Evolutionary conservation across 2,113 vertebrate species (phyloP), one percentile per base, ranked within the genome.

Genomic region (Etheostoma cragini): DNA sequence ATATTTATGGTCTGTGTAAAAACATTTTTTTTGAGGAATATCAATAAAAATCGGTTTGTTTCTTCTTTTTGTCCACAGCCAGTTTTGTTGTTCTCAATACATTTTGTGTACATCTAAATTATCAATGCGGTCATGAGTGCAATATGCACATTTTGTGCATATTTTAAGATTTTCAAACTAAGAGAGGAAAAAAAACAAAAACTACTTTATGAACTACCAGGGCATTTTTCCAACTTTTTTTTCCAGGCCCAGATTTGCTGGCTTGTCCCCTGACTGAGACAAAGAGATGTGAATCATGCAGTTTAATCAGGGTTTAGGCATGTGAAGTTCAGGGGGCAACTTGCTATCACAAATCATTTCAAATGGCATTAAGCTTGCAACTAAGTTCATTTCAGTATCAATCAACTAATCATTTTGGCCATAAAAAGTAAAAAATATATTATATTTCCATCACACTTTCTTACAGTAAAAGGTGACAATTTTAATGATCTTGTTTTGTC

Each of bases 21-120:
- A 82, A 79, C 62, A 71, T 78, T 87, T 92, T 87, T 92, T 94
- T 91, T 91, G 90, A 95, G 93, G 91, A 95, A 90, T 81, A 91
- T 90, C 52, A 95, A 95, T 96, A 94, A 94, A 94, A 96, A 86
- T 73, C 66, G 72, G n/a, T 91, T 91, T 90, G 66, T 94, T 93
- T 91, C 88, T 93, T 91, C 86, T 89, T 92, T 94, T 93, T 92
- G 89, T 90, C 81, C 38, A 42, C 38, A 42, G 38, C 0, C 38
- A 42, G 38, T 42, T 42, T 42, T 42, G 38, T 38, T 38, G 35
- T 42, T 11, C 10, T 42, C 2, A 11, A 10, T 42, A 42, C 38
- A 11, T 42, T 42, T 42, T 42, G 38, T 42, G 38, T 42, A 42
- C 10, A 42, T 42, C 38, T 42, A 42, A 42, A 3, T 8, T 42